These are phyloP conservation scores for Octopus sinensis DNA, from an alignment of 1,140 invertebrate genomes.

Conservation along the genomic window DNA sequence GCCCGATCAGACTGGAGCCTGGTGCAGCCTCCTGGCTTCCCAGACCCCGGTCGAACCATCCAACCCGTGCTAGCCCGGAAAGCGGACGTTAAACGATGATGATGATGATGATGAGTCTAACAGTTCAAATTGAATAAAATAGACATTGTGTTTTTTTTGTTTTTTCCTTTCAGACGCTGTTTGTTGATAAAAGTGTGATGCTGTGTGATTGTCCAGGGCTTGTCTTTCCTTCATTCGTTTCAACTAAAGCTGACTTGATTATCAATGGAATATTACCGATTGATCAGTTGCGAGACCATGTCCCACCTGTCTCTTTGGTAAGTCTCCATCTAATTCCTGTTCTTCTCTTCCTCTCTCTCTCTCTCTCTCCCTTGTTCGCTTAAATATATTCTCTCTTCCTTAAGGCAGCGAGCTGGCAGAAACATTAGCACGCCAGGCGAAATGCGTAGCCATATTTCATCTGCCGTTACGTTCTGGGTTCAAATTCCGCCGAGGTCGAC, in stretches of 20 bases:
- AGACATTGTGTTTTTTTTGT: neutral
- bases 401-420: neutral
- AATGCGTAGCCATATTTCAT: too few species aligned
- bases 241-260: slow-evolving; percentile 89
- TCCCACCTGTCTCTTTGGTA: slow-evolving; percentile 66
- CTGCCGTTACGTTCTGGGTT: too few species aligned
- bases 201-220: slow-evolving; percentile 97
- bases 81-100: too few species aligned
- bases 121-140: too few species aligned
- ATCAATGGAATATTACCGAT: slow-evolving; percentile 93
- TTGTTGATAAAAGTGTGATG: slow-evolving; percentile 74
- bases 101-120: too few species aligned
- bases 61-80: too few species aligned
- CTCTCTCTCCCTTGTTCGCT: neutral
- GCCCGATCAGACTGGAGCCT: too few species aligned
- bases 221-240: slow-evolving; percentile 94
- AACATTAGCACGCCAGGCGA: too few species aligned
- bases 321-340: neutral
- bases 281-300: slow-evolving; percentile 86
- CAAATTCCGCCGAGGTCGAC: too few species aligned
- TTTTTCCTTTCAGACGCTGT: slow-evolving; percentile 69
- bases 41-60: too few species aligned
- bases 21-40: too few species aligned
- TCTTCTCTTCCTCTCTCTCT: too few species aligned
- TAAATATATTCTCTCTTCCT: neutral